Conservation (phyloP, 1,140 invertebrate genomes). For the Drosophila nasuta region DNA sequence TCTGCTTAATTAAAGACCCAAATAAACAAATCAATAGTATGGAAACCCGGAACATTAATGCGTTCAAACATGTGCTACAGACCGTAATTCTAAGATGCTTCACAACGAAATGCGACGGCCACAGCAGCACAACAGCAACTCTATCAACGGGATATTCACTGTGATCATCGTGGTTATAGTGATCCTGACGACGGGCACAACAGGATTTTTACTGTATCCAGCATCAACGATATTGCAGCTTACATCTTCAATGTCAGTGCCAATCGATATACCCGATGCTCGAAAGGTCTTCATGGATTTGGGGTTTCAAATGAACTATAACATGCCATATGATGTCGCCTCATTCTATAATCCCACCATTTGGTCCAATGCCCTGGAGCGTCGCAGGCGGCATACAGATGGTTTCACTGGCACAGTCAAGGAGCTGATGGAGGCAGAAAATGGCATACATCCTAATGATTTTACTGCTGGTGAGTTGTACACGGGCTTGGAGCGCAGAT, state of each 20-base stretch:
- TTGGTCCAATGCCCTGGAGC: constrained; percentile 60
- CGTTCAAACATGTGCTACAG: no score
- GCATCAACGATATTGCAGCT: constrained; percentile 51
- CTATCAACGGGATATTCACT: constrained; percentile 29
- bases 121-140: constrained; percentile 49
- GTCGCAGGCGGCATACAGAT: constrained; percentile 44
- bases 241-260: constrained; percentile 64
- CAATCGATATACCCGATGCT: constrained; percentile 48
- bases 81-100: constrained; percentile 15
- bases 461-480: constrained; percentile 80
- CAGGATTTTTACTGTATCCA: constrained; percentile 49
- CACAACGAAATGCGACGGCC: constrained; percentile 61
- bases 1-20: constrained; percentile 63
- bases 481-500: constrained; percentile 50
- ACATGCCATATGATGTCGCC: constrained; percentile 51
- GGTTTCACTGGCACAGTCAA: constrained; percentile 13
- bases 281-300: constrained; percentile 70
- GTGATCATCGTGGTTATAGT: background rate
- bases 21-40: constrained; percentile 54
- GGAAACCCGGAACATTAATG: constrained; percentile 13
- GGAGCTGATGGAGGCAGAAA: constrained; percentile 7
- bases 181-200: background rate
- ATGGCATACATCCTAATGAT: constrained; percentile 60
- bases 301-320: constrained; percentile 79
- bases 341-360: constrained; percentile 72